These are phyloP conservation scores for Petaurus breviceps DNA, from an alignment of 2,113 vertebrate genomes.

Conservation along the genomic window DNA sequence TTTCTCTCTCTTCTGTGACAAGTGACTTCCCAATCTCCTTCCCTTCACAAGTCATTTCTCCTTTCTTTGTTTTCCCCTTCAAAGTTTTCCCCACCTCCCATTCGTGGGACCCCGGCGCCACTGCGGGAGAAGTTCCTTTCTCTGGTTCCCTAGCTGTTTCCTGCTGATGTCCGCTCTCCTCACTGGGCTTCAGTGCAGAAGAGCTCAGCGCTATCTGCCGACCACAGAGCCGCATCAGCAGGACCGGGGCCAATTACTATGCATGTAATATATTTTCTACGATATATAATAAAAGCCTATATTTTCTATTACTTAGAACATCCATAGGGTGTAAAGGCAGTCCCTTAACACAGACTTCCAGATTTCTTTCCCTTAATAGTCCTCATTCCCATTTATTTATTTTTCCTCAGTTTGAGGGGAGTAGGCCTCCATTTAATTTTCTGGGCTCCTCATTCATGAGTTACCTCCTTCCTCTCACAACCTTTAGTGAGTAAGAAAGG, in stretches of 20 bases:
- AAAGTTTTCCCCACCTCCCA: slow-evolving; percentile 57
- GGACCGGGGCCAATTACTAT: background rate
- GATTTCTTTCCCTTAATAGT: background rate
- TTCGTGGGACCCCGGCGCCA: slow-evolving; percentile 58
- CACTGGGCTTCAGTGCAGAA: slow-evolving; percentile 54
- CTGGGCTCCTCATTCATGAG: background rate
- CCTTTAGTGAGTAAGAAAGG: background rate
- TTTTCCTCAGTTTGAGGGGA: slow-evolving; percentile 62
- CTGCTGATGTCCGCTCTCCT: slow-evolving; percentile 32
- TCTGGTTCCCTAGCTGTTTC: background rate
- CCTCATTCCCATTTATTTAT: background rate
- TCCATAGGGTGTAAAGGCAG: background rate
- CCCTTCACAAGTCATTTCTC: slow-evolving; percentile 79
- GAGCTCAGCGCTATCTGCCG: slow-evolving; percentile 44
- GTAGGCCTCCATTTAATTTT: slow-evolving; percentile 30
- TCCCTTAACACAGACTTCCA: background rate
- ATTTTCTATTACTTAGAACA: background rate
- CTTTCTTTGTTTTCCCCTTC: slow-evolving; percentile 84
- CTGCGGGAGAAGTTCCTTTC: slow-evolving; percentile 48
- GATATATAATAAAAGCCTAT: background rate
- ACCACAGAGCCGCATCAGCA: slow-evolving; percentile 40
- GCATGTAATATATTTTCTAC: background rate
- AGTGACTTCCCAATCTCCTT: slow-evolving; percentile 85
- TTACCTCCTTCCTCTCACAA: background rate
- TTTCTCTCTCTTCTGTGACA: slow-evolving; percentile 87